Evolutionary conservation across 30 jellyfish, hydroid and myxozoan species (phyloP), one percentile per base, ranked within the genome.

Genomic region (Sanderia malayensis): DNA sequence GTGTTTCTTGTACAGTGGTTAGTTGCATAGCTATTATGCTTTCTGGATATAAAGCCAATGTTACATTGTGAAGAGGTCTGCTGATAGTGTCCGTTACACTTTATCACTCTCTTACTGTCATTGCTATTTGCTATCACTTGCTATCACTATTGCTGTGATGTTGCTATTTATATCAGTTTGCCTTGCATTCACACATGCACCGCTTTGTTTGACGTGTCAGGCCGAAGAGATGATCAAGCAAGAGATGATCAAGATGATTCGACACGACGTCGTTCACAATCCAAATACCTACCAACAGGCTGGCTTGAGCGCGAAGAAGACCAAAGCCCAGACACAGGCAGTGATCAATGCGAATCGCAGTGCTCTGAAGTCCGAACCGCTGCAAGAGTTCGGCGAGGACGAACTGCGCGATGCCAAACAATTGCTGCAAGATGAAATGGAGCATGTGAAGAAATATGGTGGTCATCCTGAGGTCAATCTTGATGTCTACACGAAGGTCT

Each of bases 141-240:
- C n/a, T n/a, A n/a, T n/a, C n/a, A n/a, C n/a, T n/a, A n/a, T n/a
- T n/a, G n/a, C n/a, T n/a, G n/a, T n/a, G n/a, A n/a, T n/a, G n/a
- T n/a, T n/a, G n/a, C n/a, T n/a, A n/a, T n/a, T n/a, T n/a, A n/a
- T n/a, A n/a, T n/a, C n/a, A n/a, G n/a, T n/a, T n/a, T n/a, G n/a
- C n/a, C n/a, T n/a, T n/a, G n/a, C n/a, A n/a, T n/a, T n/a, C n/a
- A n/a, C n/a, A n/a, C n/a, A n/a, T n/a, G n/a, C n/a, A n/a, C n/a
- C n/a, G n/a, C n/a, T n/a, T n/a, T n/a, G n/a, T n/a, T n/a, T n/a
- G n/a, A n/a, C n/a, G 2, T 58, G n/a, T 61, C 55, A 89, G 97
- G 97, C 95, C 1, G 97, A 89, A 79, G 97, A 89, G 75, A 61
- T 89, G 94, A 89, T 89, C 37, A 89, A 89, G 70, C 86, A 79